phyloP scores from a whole-genome alignment of 2,797 vertebrate species.

The Cottoperca gobio region DNA sequence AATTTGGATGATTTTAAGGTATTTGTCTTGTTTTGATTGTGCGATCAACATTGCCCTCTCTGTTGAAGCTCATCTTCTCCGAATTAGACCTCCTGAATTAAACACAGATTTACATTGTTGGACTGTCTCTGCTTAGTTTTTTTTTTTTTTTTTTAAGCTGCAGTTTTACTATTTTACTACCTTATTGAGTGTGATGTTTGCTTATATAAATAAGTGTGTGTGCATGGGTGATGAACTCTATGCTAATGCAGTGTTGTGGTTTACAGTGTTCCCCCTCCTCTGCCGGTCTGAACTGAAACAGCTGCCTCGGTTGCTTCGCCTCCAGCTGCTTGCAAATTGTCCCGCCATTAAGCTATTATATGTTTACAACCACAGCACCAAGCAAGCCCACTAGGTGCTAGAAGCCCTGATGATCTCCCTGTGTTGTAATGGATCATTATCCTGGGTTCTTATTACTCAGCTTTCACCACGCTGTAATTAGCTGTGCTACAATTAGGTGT shows the following conservation, averaged over 20 bases:
- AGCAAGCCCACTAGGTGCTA: conserved; percentile 81
- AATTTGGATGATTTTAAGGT: conserved; percentile 23
- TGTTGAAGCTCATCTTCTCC: conserved; percentile 28
- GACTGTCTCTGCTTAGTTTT: neutral
- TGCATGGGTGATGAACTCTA: conserved; percentile 42
- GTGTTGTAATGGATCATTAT: conserved; percentile 71
- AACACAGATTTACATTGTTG: conserved; percentile 29
- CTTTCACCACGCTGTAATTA: conserved; percentile 54
- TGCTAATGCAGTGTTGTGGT: conserved; percentile 59
- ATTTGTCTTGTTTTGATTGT: conserved; percentile 29
- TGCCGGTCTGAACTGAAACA: conserved; percentile 82
- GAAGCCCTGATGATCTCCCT: conserved; percentile 62
- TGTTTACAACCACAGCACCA: conserved; percentile 85
- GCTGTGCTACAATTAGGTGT: conserved; percentile 55
- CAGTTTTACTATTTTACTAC: conserved; percentile 22
- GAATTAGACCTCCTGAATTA: conserved; percentile 43
- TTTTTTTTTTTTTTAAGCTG: neutral
- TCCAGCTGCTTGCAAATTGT: conserved; percentile 93
- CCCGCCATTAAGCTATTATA: conserved; percentile 91
- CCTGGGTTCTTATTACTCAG: conserved; percentile 65
- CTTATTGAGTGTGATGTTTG: conserved; percentile 30
- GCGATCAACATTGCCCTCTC: conserved; percentile 18
- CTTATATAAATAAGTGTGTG: conserved; percentile 31
- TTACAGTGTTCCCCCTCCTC: conserved; percentile 29
- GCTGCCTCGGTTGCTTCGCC: conserved; percentile 86